Evolutionary conservation across 2,113 vertebrate species (phyloP).

Genomic region (Collichthys lucidus): DNA sequence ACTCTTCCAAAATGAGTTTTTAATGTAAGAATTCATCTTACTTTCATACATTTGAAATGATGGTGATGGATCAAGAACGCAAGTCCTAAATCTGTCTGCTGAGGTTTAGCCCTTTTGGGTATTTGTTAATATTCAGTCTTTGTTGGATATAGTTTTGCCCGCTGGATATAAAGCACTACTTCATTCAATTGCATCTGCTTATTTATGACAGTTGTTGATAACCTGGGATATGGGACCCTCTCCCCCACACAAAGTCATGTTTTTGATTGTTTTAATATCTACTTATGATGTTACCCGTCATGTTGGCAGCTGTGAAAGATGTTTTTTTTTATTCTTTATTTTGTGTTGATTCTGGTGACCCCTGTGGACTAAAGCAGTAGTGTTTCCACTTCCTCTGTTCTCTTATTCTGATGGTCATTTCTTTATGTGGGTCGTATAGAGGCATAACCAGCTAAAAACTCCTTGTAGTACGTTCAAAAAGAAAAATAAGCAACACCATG

Average conservation of each 20-base stretch:
- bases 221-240: not conserved
- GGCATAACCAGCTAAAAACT: too few relatives aligned
- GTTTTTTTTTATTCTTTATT: not conserved
- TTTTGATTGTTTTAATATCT: not conserved
- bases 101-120: not conserved
- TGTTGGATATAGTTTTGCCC: not conserved
- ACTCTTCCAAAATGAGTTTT: slow-evolving; percentile 1
- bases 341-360: not conserved
- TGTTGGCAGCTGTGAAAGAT: too few relatives aligned
- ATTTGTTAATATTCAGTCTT: not conserved
- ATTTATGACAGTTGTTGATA: not conserved
- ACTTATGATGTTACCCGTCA: too few relatives aligned
- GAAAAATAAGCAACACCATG: too few relatives aligned
- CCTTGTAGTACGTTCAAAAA: too few relatives aligned
- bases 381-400: too few relatives aligned
- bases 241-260: not conserved
- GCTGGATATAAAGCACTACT: not conserved
- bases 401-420: too few relatives aligned
- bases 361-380: too few relatives aligned
- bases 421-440: too few relatives aligned
- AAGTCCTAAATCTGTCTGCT: not conserved
- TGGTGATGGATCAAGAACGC: not conserved
- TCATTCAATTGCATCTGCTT: not conserved
- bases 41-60: not conserved
- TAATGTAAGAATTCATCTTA: not conserved